Conservation (phyloP, 2,113 vertebrate genomes). For the Halcyon senegalensis region DNA sequence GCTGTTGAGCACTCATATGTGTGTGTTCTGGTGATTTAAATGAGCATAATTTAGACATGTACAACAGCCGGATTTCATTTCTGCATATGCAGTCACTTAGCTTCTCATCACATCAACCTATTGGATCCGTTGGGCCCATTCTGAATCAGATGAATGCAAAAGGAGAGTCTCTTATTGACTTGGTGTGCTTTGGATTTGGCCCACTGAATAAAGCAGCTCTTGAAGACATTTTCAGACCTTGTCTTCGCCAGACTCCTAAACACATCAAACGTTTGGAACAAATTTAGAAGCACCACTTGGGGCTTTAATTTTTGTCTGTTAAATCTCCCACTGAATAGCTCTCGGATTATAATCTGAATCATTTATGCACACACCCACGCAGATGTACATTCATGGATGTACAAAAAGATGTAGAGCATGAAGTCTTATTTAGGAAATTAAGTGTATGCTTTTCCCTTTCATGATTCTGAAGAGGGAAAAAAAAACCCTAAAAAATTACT, state of each 20-base stretch:
- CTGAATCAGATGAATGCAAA: not conserved
- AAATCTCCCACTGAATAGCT: not conserved
- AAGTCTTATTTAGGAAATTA: not conserved
- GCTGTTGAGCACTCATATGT: not conserved
- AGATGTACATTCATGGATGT: not conserved
- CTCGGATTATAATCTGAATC: not conserved
- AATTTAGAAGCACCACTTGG: not conserved
- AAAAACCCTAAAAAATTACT: not conserved
- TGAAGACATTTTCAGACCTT: not conserved
- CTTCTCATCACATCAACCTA: not conserved
- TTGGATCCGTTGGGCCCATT: not conserved
- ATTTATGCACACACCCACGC: not conserved
- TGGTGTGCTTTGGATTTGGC: not conserved
- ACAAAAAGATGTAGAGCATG: not conserved
- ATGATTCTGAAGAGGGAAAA: not conserved
- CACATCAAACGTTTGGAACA: not conserved
- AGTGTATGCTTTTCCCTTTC: not conserved
- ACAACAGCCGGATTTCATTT: not conserved
- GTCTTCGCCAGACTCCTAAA: not conserved
- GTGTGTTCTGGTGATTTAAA: slow-evolving; percentile 2
- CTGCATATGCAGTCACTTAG: not conserved
- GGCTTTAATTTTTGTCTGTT: not conserved
- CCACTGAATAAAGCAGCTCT: not conserved
- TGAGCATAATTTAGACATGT: not conserved
- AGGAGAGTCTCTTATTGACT: not conserved